These are phyloP conservation scores for Gallinago solitaria DNA, from an alignment of 2,797 vertebrate genomes.

Conservation along the genomic window DNA sequence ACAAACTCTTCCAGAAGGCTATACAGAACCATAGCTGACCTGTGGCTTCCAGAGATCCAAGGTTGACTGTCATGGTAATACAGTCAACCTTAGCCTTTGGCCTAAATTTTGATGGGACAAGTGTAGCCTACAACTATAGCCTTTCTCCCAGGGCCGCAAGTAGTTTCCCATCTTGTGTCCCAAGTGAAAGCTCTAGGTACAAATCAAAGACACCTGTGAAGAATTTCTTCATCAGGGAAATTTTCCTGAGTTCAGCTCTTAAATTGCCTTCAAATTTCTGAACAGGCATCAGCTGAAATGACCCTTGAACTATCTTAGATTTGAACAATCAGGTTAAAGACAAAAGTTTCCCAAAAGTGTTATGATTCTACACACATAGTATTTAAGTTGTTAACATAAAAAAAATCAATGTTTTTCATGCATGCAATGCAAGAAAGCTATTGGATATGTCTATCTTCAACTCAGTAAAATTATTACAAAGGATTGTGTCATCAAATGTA, in stretches of 20 bases:
- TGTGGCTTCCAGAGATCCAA: background rate
- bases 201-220: background rate
- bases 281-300: background rate
- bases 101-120: background rate
- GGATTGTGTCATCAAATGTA: background rate
- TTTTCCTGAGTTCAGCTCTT: background rate
- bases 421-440: background rate
- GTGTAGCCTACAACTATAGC: background rate
- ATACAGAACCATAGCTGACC: background rate
- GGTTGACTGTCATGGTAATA: accelerated
- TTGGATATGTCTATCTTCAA: background rate
- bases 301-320: background rate
- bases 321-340: background rate
- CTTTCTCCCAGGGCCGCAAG: background rate
- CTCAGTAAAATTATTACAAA: background rate
- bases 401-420: background rate
- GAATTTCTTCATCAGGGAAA: background rate
- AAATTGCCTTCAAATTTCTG: background rate
- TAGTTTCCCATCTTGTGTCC: background rate
- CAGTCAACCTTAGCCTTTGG: background rate
- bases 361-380: background rate
- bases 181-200: background rate
- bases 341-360: background rate
- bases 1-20: background rate
- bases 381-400: background rate